These are phyloP conservation scores for Himalopsyche tibetana DNA, from an alignment of 2,888 invertebrate species.

Conservation along the genomic window DNA sequence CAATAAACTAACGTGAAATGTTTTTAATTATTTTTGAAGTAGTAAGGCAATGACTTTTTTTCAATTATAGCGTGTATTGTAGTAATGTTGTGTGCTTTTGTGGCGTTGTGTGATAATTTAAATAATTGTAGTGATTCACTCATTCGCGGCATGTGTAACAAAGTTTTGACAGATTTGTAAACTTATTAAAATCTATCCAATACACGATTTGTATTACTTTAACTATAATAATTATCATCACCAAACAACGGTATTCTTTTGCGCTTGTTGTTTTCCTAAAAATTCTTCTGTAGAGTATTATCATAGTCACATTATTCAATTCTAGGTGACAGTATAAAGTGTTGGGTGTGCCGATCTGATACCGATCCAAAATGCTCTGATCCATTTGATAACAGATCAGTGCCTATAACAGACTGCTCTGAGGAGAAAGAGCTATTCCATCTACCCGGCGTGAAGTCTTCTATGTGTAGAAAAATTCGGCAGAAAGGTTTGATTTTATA, in stretches of 20 bases:
- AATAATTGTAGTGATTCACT: too few species aligned
- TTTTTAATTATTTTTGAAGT: not conserved
- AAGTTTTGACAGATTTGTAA: not conserved
- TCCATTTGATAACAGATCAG: constrained; percentile 92
- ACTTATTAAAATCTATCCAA: not conserved
- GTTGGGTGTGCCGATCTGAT: constrained; percentile 94
- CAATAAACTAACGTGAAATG: not conserved
- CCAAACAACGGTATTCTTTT: too few species aligned
- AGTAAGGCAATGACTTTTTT: not conserved
- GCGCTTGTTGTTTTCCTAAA: too few species aligned
- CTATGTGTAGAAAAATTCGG: constrained; percentile 93
- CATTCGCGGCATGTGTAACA: not conserved
- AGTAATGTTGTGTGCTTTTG: not conserved
- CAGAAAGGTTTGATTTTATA: constrained; percentile 83
- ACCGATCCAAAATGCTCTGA: constrained; percentile 93
- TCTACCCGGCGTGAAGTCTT: constrained; percentile 83
- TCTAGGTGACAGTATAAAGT: constrained; percentile 85
- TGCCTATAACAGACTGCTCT: constrained; percentile 89
- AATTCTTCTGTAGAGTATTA: not conserved
- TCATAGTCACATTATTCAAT: constrained; percentile 62
- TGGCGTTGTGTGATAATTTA: not conserved
- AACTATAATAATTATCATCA: too few species aligned
- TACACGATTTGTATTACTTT: too few species aligned
- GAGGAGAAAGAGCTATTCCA: constrained; percentile 80
- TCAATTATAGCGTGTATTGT: not conserved